Base-by-base conservation (phyloP, 2,888 invertebrate species). In the Busseola fusca region DNA sequence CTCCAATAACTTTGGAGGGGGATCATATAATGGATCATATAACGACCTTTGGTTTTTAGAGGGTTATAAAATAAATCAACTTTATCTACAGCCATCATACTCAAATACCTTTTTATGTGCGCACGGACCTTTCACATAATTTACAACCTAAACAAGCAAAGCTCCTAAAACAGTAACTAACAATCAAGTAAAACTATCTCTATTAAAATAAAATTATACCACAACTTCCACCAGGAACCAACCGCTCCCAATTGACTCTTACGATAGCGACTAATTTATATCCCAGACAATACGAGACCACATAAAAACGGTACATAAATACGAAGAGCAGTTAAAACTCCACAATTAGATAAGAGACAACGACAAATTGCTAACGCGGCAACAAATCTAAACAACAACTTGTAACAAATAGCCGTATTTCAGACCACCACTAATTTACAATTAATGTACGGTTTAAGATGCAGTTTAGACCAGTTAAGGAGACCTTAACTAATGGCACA, bases 351-450 rank as follows among this genome's bases (percentile, higher is more conserved):
- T 84, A 84, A 82, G 83, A 73, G 74, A 78, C 79, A 64, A 67
- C 75, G 77, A 84, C 84, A 84, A 83, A 83, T 78, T 66, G 78
- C 66, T 45, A 70, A 74, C 67, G 65, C 40, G 62, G 72, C 57
- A 72, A 84, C 86, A 86, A 86, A 87, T 87, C 83, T 79, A 88
- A 90, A 89, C 89, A 89, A 89, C 88, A 89, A 87, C 87, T 84
- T 81, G 86, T 85, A 88, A 91, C 91, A 88, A 89, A 92, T 91
- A 82, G 87, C 87, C 73, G 88, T 89, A 89, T 87, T 89, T 88
- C 88, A 86, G 87, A 66, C 76, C 83, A 81, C 86, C 88, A 86
- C 91, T 91, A 91, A 91, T 91, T 91, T 88, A 91, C 91, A 89
- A 92, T 91, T 92, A 93, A 92, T 92, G 91, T 87, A 86, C 84